These are phyloP conservation scores for Scaptomyza caliginosa DNA, from an alignment of 2,888 invertebrate species.

Conservation along the genomic window DNA sequence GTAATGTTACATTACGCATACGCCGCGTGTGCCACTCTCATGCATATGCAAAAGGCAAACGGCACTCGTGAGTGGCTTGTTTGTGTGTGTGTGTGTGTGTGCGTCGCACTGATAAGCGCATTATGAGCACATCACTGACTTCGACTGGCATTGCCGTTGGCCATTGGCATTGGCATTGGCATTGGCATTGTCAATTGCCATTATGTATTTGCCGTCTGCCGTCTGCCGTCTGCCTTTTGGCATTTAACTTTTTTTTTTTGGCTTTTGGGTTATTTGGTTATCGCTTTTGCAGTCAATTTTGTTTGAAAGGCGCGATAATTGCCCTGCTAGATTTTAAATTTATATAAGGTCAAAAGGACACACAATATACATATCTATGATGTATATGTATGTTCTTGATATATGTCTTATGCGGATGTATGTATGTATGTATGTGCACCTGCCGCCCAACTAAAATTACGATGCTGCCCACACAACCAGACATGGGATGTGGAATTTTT, in stretches of 20 bases:
- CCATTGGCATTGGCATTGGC: constrained; percentile 15
- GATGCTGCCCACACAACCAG: constrained; percentile 3
- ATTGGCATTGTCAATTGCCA: constrained; percentile 21
- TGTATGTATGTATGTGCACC: constrained; percentile 40
- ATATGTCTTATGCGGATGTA: background rate
- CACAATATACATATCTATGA: background rate
- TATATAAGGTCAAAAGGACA: no score
- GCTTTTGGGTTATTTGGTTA: constrained; percentile 40
- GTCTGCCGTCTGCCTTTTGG: background rate
- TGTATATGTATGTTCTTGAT: constrained; percentile 16
- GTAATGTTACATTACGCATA: constrained; percentile 51
- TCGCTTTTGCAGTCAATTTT: constrained; percentile 46
- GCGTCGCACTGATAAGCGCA: constrained; percentile 71
- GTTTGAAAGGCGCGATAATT: constrained; percentile 61
- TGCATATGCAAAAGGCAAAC: constrained; percentile 55
- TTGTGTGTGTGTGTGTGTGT: constrained; percentile 9
- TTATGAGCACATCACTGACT: constrained; percentile 66
- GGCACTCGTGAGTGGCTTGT: constrained; percentile 19
- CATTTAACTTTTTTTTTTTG: constrained; percentile 12
- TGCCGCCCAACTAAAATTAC: constrained; percentile 46
- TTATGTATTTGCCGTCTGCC: constrained; percentile 8
- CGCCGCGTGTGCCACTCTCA: constrained; percentile 38
- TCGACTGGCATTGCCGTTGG: constrained; percentile 18
- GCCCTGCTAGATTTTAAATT: constrained; percentile 22
- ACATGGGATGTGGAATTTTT: background rate